Base-by-base conservation (phyloP, 2,113 vertebrate species). In the Chrysemys picta region DNA sequence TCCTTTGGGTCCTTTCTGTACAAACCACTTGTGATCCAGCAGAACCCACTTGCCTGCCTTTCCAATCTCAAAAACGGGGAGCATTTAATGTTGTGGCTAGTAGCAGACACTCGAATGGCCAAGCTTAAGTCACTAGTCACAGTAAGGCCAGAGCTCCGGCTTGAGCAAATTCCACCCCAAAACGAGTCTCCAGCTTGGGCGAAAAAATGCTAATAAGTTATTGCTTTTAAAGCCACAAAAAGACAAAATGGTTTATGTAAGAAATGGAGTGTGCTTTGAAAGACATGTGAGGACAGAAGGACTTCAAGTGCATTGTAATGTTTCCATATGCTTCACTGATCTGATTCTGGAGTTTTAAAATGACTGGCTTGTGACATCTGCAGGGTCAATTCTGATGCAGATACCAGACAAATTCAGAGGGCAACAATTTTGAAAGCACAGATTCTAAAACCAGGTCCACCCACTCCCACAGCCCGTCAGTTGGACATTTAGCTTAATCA, bases 281-380 rank as follows among this genome's bases (percentile, higher is more conserved):
- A 93, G 96, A 97, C 97, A 97, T 1, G 90, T 96, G 96, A 97
- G 90, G 90, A 89, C 85, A 97, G 79, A 95, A 96, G 52, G 92
- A 89, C 94, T 96, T 96, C 83, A 50, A 95, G 90, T 92, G 93
- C 90, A 94, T 94, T 88, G 90, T 89, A 91, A 96, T 90, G 93
- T 95, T 98, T 97, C 94, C 52, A 87, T 93, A 95, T 93, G 95
- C 89, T 98, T 97, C 97, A 97, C 97, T 97, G 95, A 97, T 97
- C 95, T 97, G 97, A 97, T 97, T 98, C 98, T 98, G 97, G 97
- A 97, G 96, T 97, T 98, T 98, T 87, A 96, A 97, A 97, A 97
- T 97, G 96, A 98, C 95, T 96, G 92, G 97, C 98, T 90, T 97
- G 93, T 93, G 97, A 82, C 88, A 95, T 91, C 52, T 95, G 82